Base-by-base conservation (phyloP, 1,140 invertebrate genomes). In the Notospermus geniculatus region DNA sequence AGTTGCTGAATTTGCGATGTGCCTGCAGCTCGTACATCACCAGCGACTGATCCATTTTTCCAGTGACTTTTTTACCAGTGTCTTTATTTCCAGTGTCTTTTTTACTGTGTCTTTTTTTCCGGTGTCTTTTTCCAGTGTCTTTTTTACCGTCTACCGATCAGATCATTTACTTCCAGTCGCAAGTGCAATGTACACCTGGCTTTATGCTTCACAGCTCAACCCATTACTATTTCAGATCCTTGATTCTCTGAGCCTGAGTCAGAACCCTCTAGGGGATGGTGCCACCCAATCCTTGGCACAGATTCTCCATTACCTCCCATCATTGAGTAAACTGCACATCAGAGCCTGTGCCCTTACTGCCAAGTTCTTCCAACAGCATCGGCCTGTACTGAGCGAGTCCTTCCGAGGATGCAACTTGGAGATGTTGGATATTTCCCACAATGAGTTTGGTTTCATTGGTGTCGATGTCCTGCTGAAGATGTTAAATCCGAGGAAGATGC, bases 261-360 rank as follows among this genome's bases (percentile, higher is more conserved):
- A 73, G 56, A 80, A 80, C 53, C 55, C 63, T 17, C 61, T 80
- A 23, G 70, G 68, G 36, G 70, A 69, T 64, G 39, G 30, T 28
- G 63, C 64, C 30, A 68, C 62, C 25, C 36, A 60, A 25, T 54
- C 39, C 17, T 43, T 75, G 41, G 57, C 62, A 13, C 54, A 15
- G n/a, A 32, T 75, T 1, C 28, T 73, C 2, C 43, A 50, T 9
- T 30, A 50, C 32, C 62, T 73, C 29, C 66, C 71, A n/a, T 56
- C 53, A 17, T 57, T 75, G 57, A 64, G 30, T 11, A 57, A 29
- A 1, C 19, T 75, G 0, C 29, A 32, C 11, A n/a, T 75, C 27
- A 57, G 60, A 2, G 60, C 66, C 23, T 75, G 73, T 62, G 53
- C 65, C 22, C 63, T 75, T 25, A 70, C 70, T 4, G 50, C 63